These are phyloP conservation scores for Rhodinocichla rosea DNA, from an alignment of 2,113 vertebrate species.

Conservation along the genomic window DNA sequence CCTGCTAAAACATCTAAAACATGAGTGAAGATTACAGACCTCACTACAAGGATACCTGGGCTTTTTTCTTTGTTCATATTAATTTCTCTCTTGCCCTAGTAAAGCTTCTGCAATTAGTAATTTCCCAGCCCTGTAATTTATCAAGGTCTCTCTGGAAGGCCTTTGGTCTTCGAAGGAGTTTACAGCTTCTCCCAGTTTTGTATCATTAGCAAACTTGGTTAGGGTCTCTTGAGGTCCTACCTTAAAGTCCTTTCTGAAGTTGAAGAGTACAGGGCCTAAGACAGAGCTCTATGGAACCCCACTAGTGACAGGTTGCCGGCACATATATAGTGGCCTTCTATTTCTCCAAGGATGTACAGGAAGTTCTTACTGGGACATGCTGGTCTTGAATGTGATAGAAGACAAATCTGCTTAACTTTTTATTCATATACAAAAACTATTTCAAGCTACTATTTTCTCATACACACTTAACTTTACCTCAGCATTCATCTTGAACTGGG, in stretches of 20 bases:
- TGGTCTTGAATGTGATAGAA: background rate
- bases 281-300: rapidly evolving
- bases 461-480: background rate
- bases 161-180: background rate
- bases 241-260: background rate
- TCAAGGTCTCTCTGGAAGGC: background rate
- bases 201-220: background rate
- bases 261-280: background rate
- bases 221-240: background rate
- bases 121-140: background rate
- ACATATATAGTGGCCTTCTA: background rate
- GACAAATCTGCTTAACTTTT: background rate
- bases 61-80: background rate
- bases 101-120: background rate
- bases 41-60: background rate
- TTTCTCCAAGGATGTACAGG: background rate
- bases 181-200: background rate
- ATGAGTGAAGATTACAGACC: background rate
- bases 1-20: background rate
- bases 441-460: background rate
- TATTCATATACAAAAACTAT: background rate
- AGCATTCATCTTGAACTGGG: background rate
- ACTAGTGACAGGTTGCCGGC: background rate
- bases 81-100: background rate
- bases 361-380: background rate